These are phyloP conservation scores for Sebastes taczanowskii DNA, from an alignment of 2,797 vertebrate genomes.

Conservation along the genomic window DNA sequence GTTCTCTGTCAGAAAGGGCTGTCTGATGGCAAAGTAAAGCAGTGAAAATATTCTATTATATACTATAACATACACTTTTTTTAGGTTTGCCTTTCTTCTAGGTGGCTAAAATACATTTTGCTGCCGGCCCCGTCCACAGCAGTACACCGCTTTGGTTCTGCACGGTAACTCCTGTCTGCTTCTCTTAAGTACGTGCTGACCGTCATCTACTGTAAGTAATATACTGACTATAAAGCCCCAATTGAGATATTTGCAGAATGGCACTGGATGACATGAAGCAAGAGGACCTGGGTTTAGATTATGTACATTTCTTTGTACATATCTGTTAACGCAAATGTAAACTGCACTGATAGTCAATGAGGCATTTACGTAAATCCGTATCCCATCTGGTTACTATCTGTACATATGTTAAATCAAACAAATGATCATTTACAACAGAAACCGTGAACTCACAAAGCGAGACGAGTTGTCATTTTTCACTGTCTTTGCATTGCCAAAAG, in stretches of 20 bases:
- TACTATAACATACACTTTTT: too few relatives aligned
- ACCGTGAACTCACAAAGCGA: conserved; percentile 91
- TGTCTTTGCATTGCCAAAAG: conserved; percentile 98
- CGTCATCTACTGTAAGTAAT: too few relatives aligned
- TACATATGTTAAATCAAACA: conserved; percentile 6
- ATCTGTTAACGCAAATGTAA: not conserved
- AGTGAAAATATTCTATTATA: rapidly evolving
- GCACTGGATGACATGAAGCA: not conserved
- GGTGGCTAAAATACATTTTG: too few relatives aligned
- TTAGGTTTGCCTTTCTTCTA: rapidly evolving
- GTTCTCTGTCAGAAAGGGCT: rapidly evolving
- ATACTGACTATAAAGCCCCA: not conserved
- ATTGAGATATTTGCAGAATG: not conserved
- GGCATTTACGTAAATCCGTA: not conserved
- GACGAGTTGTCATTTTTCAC: conserved; percentile 99
- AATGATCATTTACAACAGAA: conserved; percentile 21
- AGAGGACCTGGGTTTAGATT: not conserved
- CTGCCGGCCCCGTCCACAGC: too few relatives aligned
- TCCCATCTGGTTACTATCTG: not conserved
- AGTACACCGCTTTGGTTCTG: too few relatives aligned
- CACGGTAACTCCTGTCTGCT: too few relatives aligned
- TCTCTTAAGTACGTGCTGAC: too few relatives aligned
- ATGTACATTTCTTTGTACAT: not conserved
- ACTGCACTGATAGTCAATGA: not conserved
- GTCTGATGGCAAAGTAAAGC: too few relatives aligned